A percentile compares a stretch with the other conserved stretches of the same genome.
These are phyloP conservation scores for Ceratitis capitata DNA, from an alignment of 1,140 invertebrate genomes.

Conservation along the genomic window DNA sequence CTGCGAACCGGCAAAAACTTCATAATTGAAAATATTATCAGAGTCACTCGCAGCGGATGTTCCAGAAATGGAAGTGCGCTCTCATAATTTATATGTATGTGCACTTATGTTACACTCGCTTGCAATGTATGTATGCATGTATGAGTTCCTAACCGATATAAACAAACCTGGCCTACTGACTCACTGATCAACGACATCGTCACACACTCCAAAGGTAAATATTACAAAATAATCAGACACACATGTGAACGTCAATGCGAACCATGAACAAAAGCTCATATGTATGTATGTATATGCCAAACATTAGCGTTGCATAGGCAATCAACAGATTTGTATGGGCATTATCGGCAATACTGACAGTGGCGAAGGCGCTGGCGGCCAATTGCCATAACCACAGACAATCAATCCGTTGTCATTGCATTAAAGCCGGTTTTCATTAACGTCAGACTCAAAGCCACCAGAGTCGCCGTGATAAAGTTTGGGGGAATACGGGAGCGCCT, in stretches of 20 bases:
- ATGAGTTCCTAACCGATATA: background rate
- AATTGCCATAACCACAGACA: conserved; percentile 32
- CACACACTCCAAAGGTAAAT: background rate
- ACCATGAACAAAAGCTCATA: too few species aligned
- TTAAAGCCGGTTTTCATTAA: conserved; percentile 30
- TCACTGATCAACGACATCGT: background rate
- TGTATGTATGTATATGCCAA: background rate
- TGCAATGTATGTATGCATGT: background rate
- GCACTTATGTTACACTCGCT: background rate
- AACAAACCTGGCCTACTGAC: conserved; percentile 32
- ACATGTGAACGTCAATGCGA: background rate
- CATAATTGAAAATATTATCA: too few species aligned
- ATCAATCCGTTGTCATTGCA: background rate
- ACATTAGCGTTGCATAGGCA: background rate
- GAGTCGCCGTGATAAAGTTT: background rate
- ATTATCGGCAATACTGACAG: background rate
- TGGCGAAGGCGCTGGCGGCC: background rate
- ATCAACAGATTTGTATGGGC: background rate
- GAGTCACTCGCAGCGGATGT: background rate
- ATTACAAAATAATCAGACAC: background rate
- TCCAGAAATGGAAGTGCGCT: background rate
- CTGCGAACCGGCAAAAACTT: too few species aligned
- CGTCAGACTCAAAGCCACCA: background rate
- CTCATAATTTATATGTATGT: background rate
- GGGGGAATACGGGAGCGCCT: background rate